Evolutionary conservation across 2,113 vertebrate species (phyloP), one percentile per base, ranked within the genome.

Genomic region (Aythya baeri): DNA sequence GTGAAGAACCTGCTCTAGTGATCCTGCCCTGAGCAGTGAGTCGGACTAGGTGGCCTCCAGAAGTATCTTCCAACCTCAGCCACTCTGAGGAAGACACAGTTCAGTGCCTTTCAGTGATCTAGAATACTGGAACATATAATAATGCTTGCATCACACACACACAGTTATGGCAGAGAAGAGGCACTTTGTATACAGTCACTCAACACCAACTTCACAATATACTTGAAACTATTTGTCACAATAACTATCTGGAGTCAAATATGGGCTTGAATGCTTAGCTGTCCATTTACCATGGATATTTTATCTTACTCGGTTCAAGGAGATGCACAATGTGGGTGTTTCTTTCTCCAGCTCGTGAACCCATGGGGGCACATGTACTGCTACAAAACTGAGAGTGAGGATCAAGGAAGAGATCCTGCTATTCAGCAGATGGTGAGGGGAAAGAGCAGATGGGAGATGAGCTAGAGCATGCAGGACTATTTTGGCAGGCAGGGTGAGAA

Each of bases 331-430:
- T 13, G 23, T 20, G 8, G 29, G 59, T 58, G 9, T 78, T 49
- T 9, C 25, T 68, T 62, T 59, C 43, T 68, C 61, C 66, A 83
- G 66, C n/a, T 83, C 59, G 34, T 0, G 3, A 23, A 61, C 9
- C 32, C 1, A 1, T 5, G 14, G 2, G 32, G 20, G n/a, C 2
- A 3, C 2, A 26, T 7, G 17, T 12, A 20, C 20, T 27, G 20
- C 50, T 55, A 76, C 65, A 71, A 66, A 65, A 59, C 18, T 6
- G 10, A 65, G 38, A 18, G 38, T 31, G 49, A 73, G 16, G 59
- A 86, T 77, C 59, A 77, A 89, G 41, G 7, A 61, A 58, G 57
- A 81, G 59, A 52, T 67, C 54, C 41, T 66, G 5, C 59, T 52
- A 11, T 22, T 68, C 32, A 77, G 41, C 59, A 92, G 70, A 82